These are phyloP conservation scores for Meloe dianella DNA, from an alignment of 2,888 invertebrate species.

Conservation along the genomic window DNA sequence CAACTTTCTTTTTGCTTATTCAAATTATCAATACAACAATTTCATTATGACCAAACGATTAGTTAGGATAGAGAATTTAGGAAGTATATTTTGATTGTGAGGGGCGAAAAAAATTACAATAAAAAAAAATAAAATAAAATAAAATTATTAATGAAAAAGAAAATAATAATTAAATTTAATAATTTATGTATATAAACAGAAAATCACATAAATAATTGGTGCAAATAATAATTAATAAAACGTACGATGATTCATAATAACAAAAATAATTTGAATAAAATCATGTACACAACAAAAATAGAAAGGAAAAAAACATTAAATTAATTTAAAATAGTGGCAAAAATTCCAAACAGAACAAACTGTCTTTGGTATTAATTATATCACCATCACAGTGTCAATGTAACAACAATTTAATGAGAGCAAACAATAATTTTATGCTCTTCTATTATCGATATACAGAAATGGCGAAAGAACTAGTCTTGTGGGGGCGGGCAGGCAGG, in stretches of 20 bases:
- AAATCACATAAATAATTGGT: conserved; percentile 28
- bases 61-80: no score
- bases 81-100: no score
- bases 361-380: conserved; percentile 32
- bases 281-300: conserved; percentile 38
- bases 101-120: no score
- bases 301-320: conserved; percentile 32
- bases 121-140: conserved; percentile 8
- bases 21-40: no score
- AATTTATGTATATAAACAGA: conserved; percentile 40
- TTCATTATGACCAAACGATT: no score
- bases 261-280: conserved; percentile 37
- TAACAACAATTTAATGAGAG: background rate
- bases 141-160: conserved; percentile 33
- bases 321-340: conserved; percentile 27
- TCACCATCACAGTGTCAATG: conserved; percentile 11
- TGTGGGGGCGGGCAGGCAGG: no score
- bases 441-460: background rate
- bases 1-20: no score
- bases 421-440: background rate
- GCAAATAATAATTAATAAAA: conserved; percentile 29
- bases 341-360: conserved; percentile 11
- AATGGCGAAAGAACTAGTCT: background rate
- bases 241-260: conserved; percentile 24
- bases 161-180: conserved; percentile 44